phyloP scores from a whole-genome alignment of 2,888 invertebrate species.

The Nemurella pictetii region DNA sequence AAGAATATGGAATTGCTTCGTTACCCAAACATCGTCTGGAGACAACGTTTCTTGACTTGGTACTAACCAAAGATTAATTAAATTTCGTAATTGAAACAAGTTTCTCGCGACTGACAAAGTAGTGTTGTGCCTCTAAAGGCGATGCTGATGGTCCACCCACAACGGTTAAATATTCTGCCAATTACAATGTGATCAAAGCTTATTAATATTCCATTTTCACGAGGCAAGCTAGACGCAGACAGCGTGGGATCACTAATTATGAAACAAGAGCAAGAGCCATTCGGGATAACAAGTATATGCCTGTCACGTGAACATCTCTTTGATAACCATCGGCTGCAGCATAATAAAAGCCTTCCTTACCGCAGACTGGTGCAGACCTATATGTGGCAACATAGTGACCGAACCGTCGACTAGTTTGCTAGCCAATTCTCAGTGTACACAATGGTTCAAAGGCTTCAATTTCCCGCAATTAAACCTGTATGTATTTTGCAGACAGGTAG shows the following conservation, averaged over 20 bases:
- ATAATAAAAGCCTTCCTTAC: too few relatives aligned
- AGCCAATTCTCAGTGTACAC: too few relatives aligned
- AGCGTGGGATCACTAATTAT: not conserved
- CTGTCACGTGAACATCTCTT: not conserved
- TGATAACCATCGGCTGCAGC: too few relatives aligned
- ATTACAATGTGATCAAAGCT: not conserved
- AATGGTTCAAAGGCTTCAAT: too few relatives aligned
- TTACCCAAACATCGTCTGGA: not conserved
- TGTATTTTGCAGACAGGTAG: too few relatives aligned
- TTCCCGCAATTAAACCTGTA: too few relatives aligned
- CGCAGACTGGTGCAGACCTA: too few relatives aligned
- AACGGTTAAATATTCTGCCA: not conserved
- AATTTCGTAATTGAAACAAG: not conserved
- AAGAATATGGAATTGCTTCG: not conserved
- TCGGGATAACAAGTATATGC: not conserved
- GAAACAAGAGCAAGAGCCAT: not conserved
- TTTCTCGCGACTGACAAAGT: not conserved
- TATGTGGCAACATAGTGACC: too few relatives aligned
- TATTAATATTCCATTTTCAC: not conserved
- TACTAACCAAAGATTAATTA: not conserved
- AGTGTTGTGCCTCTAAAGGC: not conserved
- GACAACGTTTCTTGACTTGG: not conserved
- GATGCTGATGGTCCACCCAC: not conserved
- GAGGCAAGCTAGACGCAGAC: not conserved
- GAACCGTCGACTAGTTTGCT: too few relatives aligned